Percentiles rank a stretch among this genome's conserved stretches.
These are phyloP conservation scores for Synergus itoensis DNA, from an alignment of 2,888 invertebrate genomes.

Conservation along the genomic window DNA sequence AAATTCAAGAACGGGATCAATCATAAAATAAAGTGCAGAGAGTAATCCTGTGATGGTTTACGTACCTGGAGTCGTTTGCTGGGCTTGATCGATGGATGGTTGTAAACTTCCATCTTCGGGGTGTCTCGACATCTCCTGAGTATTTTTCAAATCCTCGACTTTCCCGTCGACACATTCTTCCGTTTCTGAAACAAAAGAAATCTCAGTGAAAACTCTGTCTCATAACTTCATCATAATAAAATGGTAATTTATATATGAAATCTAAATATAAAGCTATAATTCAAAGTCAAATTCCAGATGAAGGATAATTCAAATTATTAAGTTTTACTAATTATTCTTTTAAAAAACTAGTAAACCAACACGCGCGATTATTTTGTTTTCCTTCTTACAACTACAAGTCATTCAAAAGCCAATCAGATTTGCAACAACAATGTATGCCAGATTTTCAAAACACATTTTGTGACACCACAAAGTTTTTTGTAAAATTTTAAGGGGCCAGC, in stretches of 20 bases:
- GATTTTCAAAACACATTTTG: no score
- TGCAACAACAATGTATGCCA: no score
- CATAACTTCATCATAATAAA: not conserved
- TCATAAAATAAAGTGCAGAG: not conserved
- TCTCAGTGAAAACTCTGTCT: not conserved
- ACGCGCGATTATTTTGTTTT: no score
- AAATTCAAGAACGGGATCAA: not conserved
- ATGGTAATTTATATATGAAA: not conserved
- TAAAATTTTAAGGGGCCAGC: no score
- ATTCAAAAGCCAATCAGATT: no score
- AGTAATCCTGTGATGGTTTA: conserved; percentile 25
- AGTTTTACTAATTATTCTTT: no score
- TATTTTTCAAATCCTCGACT: conserved; percentile 53
- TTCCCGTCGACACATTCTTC: conserved; percentile 37
- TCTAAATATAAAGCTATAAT: not conserved
- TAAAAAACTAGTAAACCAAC: no score
- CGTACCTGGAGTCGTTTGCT: conserved; percentile 70
- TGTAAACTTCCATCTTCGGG: conserved; percentile 60
- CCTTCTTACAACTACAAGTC: no score
- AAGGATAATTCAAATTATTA: not conserved
- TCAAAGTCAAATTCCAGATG: no score
- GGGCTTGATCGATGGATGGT: conserved; percentile 68
- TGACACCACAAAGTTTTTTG: no score
- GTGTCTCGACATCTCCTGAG: conserved; percentile 51
- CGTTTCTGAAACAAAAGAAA: conserved; percentile 46